These are phyloP conservation scores for Cryptosula pallasiana DNA, from an alignment of 2,888 invertebrate species.

Conservation along the genomic window DNA sequence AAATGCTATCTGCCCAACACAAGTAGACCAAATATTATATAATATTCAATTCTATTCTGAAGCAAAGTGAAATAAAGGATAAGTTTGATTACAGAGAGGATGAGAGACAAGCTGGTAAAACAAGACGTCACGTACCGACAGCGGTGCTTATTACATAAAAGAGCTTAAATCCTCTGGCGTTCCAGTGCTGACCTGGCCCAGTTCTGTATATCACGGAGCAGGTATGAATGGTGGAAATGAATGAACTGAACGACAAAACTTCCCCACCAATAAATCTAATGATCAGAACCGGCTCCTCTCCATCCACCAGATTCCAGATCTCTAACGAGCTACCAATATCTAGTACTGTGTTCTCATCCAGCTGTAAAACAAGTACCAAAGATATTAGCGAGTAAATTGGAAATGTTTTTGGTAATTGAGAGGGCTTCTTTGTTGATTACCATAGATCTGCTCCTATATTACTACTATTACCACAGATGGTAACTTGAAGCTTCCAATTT, in stretches of 20 bases:
- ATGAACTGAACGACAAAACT: neutral
- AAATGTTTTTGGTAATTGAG: too few species aligned
- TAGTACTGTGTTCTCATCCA: neutral
- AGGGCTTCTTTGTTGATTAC: too few species aligned
- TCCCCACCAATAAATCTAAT: neutral
- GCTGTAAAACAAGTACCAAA: neutral
- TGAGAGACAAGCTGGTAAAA: too few species aligned
- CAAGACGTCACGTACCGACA: neutral
- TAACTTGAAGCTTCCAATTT: too few species aligned
- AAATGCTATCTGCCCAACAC: too few species aligned
- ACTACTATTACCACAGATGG: too few species aligned
- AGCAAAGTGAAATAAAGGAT: too few species aligned
- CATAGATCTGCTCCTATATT: too few species aligned
- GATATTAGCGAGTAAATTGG: too few species aligned
- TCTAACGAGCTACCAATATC: neutral
- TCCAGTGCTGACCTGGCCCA: neutral
- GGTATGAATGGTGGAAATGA: constrained; percentile 7
- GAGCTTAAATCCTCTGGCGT: neutral
- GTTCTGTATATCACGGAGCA: neutral
- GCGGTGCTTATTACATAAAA: neutral
- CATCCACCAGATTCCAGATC: neutral
- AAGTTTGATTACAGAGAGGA: too few species aligned
- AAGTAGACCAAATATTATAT: too few species aligned
- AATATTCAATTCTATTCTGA: too few species aligned
- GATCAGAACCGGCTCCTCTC: neutral